Evolutionary conservation across 2,888 invertebrate genomes (phyloP).

Genomic region (Dicycla oo): DNA sequence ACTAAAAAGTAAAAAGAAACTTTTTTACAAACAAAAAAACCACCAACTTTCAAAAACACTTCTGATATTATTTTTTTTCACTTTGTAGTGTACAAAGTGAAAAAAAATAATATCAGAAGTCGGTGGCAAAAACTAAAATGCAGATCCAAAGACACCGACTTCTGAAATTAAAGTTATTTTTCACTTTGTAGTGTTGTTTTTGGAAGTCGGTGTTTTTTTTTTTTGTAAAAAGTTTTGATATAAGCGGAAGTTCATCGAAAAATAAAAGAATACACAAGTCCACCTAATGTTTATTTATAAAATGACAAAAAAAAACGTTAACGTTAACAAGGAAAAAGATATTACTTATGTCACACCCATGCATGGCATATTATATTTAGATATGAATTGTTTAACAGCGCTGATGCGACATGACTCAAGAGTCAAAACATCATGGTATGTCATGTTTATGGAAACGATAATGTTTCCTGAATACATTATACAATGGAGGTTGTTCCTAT

Average conservation of each 20-base stretch:
- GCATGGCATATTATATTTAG: conserved; percentile 20
- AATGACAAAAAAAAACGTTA: conserved; percentile 28
- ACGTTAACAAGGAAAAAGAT: conserved; percentile 47
- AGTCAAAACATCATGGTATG: conserved; percentile 39
- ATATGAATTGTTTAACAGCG: conserved; percentile 28
- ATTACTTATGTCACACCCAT: conserved; percentile 49
- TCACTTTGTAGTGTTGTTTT: no score
- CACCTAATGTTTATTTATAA: conserved; percentile 50
- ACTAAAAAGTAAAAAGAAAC: no score
- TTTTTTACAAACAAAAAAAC: no score
- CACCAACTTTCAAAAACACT: no score
- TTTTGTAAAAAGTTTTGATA: no score
- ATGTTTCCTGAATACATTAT: conserved; percentile 61
- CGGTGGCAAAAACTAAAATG: no score
- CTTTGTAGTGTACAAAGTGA: no score
- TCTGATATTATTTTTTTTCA: no score
- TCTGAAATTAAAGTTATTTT: no score
- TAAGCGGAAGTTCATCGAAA: conserved; percentile 34
- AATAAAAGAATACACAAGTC: conserved; percentile 25
- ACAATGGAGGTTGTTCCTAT: conserved; percentile 60
- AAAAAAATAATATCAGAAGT: no score
- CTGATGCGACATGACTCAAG: conserved; percentile 38
- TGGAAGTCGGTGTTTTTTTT: no score
- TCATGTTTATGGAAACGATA: conserved; percentile 27
- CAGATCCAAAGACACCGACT: no score